phyloP scores from a whole-genome alignment of 2,797 vertebrate species.

The Lacerta agilis region DNA sequence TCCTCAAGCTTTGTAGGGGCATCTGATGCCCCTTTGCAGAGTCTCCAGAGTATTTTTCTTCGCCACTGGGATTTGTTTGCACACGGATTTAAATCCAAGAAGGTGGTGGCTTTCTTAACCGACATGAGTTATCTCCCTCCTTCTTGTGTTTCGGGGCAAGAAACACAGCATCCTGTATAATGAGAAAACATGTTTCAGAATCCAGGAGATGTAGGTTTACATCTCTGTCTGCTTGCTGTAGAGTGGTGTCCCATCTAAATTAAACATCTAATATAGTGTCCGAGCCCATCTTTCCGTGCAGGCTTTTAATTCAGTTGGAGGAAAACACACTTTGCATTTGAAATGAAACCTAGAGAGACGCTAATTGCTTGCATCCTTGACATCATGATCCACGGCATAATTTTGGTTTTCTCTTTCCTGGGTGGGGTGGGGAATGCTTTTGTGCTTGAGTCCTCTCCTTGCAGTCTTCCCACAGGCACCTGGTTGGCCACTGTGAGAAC shows the following conservation, averaged over 20 bases:
- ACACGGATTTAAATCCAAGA: too few relatives aligned
- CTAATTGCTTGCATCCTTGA: slow-evolving; percentile 65
- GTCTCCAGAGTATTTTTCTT: too few relatives aligned
- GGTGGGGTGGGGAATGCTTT: too few relatives aligned
- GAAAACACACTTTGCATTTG: slow-evolving; percentile 67
- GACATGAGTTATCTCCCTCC: too few relatives aligned
- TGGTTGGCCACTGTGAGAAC: too few relatives aligned
- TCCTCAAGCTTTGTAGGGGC: slow-evolving; percentile 6
- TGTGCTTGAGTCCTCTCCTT: too few relatives aligned
- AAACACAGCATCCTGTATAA: slow-evolving; percentile 61
- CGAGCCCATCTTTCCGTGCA: too few relatives aligned
- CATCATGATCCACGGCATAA: fast-evolving
- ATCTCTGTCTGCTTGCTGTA: too few relatives aligned
- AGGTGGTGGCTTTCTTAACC: not conserved
- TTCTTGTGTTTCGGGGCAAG: slow-evolving; percentile 38
- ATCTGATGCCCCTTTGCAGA: slow-evolving; percentile 41
- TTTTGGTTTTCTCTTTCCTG: not conserved
- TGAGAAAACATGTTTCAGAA: slow-evolving; percentile 43
- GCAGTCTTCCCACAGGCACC: too few relatives aligned
- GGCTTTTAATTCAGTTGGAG: not conserved
- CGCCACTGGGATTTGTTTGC: not conserved
- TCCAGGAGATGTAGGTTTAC: not conserved
- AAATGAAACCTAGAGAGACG: slow-evolving; percentile 50
- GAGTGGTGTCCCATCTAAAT: not conserved
- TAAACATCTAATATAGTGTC: not conserved